Evolutionary conservation across 2,113 vertebrate genomes (phyloP), one percentile per base, ranked within the genome.

Genomic region (Lutjanus erythropterus): DNA sequence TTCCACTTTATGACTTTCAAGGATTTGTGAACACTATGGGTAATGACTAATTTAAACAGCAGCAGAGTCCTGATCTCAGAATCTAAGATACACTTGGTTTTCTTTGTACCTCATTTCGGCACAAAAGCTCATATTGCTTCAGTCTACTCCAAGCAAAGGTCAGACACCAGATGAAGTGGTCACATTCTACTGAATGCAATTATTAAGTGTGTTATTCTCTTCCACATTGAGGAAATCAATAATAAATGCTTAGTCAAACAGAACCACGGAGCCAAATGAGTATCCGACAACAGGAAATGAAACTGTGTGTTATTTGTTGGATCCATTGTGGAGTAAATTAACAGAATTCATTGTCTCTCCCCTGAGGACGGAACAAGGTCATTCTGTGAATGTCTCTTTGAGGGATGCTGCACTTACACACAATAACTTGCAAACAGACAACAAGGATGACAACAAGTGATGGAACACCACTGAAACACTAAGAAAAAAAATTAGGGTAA

Each of bases 221-320:
- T 58, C 60, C 39, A 55, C 42, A 41, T 87, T 29, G 50, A 88
- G 68, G 27, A 83, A 88, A 91, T 90, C 85, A 80, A 91, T 88
- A 90, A 92, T 66, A 88, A 88, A 90, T 59, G 78, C 64, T 58
- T 31, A 60, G 89, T 90, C 79, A 88, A 85, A 86, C 68, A 78
- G 25, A 80, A 55, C 72, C 76, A 58, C 31, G 0, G 9, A 37
- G 23, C 69, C 72, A 69, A 85, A 82, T 72, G 58, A 89, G 60
- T 27, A 75, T 78, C 70, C 23, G 61, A 70, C 21, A 42, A 76
- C 78, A 71, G 76, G 58, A 90, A 88, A 92, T 75, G 10, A 81
- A 90, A 92, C 12, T 83, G 64, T 78, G 19, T 67, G 69, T 73
- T 81, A 86, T 87, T 88, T 77, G 75, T 76, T 71, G 50, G 78